Conservation (phyloP, 2,113 vertebrate species). For the Callospermophilus lateralis region DNA sequence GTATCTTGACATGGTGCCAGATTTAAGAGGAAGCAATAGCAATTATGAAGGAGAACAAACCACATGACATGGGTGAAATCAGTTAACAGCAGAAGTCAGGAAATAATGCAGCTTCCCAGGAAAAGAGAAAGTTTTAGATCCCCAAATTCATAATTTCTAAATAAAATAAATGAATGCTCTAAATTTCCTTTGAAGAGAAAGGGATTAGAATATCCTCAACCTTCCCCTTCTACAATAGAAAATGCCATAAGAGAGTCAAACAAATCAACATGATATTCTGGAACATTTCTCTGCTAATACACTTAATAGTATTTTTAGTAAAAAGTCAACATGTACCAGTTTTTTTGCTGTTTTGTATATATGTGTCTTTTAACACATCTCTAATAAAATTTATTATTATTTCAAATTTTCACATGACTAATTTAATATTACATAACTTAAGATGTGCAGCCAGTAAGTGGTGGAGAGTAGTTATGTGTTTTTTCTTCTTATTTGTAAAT, state of each 20-base stretch:
- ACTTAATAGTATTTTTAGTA: background rate
- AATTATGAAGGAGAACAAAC: background rate
- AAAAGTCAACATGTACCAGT: background rate
- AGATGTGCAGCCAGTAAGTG: background rate
- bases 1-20: background rate
- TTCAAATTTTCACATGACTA: background rate
- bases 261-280: background rate
- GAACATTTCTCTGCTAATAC: background rate
- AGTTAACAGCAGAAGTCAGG: background rate
- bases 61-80: background rate
- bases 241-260: background rate
- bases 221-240: background rate
- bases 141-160: background rate
- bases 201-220: background rate
- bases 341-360: background rate
- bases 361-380: background rate
- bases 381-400: background rate
- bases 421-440: background rate
- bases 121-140: background rate
- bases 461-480: background rate
- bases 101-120: background rate
- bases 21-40: background rate
- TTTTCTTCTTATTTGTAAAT: constrained; percentile 29
- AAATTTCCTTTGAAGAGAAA: background rate
- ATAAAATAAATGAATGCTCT: background rate